These are phyloP conservation scores for Scleropages formosus DNA, from an alignment of 2,797 vertebrate genomes.

Conservation along the genomic window DNA sequence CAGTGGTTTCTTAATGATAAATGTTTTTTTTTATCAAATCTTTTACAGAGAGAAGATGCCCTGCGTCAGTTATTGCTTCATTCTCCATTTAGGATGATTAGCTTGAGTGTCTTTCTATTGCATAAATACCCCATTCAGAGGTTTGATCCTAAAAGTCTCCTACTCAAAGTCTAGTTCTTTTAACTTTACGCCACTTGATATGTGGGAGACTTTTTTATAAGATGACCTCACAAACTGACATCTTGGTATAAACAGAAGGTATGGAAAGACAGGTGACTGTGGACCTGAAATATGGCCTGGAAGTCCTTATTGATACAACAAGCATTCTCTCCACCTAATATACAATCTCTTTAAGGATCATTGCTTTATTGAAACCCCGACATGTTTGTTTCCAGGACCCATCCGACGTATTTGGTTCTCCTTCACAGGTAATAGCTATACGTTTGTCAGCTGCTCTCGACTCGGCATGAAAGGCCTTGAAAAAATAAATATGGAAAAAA, in stretches of 20 bases:
- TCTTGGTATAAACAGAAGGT: not conserved
- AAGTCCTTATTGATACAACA: conserved; percentile 12
- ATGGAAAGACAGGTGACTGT: not conserved
- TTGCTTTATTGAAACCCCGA: conserved; percentile 20
- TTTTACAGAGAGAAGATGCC: no score
- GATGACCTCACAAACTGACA: not conserved
- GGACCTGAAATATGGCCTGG: conserved; percentile 11
- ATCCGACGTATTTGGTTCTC: conserved; percentile 28
- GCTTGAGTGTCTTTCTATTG: no score
- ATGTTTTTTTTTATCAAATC: no score
- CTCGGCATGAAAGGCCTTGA: conserved; percentile 31
- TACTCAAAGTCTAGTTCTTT: not conserved
- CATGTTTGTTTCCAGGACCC: conserved; percentile 33
- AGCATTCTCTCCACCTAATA: conserved; percentile 19
- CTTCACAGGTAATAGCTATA: conserved; percentile 36
- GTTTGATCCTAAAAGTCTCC: not conserved
- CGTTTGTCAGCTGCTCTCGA: conserved; percentile 40
- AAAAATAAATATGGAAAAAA: not conserved
- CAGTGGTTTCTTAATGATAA: no score
- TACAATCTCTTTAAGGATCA: not conserved
- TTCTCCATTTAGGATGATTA: no score
- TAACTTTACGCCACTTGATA: not conserved
- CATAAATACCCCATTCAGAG: not conserved
- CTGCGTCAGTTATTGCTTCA: no score
- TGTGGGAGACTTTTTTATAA: not conserved